Evolutionary conservation across 2,797 vertebrate genomes (phyloP), one percentile per base, ranked within the genome.

Genomic region (Zonotrichia albicollis): DNA sequence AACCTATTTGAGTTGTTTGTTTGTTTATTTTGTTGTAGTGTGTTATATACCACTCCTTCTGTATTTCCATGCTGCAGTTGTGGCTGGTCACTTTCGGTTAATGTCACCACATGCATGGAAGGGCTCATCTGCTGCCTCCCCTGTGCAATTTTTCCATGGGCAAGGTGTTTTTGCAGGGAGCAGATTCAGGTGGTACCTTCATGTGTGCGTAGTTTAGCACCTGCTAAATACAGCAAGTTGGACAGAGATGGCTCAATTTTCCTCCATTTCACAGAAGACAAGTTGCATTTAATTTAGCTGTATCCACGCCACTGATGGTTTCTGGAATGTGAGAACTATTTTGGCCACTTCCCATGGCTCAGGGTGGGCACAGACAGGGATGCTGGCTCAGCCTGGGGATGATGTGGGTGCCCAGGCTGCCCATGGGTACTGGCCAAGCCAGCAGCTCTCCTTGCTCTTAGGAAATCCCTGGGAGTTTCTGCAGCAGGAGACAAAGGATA

Each of bases 401-500:
- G n/a, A n/a, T 50, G 10, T 10, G 48, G 30, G 36, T 10, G 30
- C 27, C 8, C 22, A 22, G 78, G 46, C 34, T 70, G 61, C 32
- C 43, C 4, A 1, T 20, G 42, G 19, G n/a, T 38, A 7, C 40
- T 25, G 42, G 10, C 79, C 21, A 40, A 51, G 19, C 0, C 1
- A 5, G 22, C 19, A 16, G 21, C 27, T 5, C 0, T 4, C 14
- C 34, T 50, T 1, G 27, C 4, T 0, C 8, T n/a, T 27, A 20
- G 25, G 40, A 51, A 58, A 81, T 62, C n/a, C 30, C 23, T 64
- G 36, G 11, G 43, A 62, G 25, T 6, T 1, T 72, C 58, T 48
- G 27, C 2, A 5, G 57, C 13, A 43, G 54, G 30, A 80, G 23
- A 9, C 5, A 32, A n/a, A 45, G 76, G n/a, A 8, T 22, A 13